These are phyloP conservation scores for Thomomys bottae DNA, from an alignment of 2,113 vertebrate species.

Conservation along the genomic window DNA sequence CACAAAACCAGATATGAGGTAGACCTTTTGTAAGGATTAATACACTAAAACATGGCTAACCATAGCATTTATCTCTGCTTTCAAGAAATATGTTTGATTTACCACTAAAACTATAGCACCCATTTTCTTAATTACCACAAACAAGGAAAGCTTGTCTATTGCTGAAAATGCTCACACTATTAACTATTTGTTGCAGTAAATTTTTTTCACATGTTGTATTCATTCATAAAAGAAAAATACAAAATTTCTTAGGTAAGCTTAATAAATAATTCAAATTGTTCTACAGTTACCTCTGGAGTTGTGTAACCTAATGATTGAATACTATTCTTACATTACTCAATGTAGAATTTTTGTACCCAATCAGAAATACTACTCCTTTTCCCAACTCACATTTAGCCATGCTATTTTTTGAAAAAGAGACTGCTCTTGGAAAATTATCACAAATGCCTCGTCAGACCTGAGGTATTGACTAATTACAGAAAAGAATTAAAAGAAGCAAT, in stretches of 20 bases:
- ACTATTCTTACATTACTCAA: background rate
- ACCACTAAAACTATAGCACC: background rate
- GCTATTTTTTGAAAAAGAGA: conserved; percentile 13
- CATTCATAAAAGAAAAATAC: background rate
- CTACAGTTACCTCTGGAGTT: background rate
- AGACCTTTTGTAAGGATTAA: background rate
- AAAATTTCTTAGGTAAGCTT: background rate
- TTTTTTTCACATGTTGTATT: background rate
- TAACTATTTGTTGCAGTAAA: background rate
- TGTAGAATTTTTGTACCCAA: background rate
- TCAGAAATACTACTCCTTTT: background rate
- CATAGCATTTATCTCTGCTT: background rate
- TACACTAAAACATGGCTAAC: background rate
- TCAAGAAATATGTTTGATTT: background rate
- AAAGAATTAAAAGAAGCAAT: background rate
- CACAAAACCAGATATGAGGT: background rate
- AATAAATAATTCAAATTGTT: background rate
- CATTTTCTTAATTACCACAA: background rate
- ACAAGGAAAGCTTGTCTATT: background rate
- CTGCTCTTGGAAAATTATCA: conserved; percentile 31
- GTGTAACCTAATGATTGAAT: background rate
- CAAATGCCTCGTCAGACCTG: background rate
- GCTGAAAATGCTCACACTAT: background rate
- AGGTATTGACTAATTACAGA: background rate
- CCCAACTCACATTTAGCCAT: conserved; percentile 3